phyloP scores from a whole-genome alignment of 2,888 invertebrate species.

The Eubasilissa splendida region DNA sequence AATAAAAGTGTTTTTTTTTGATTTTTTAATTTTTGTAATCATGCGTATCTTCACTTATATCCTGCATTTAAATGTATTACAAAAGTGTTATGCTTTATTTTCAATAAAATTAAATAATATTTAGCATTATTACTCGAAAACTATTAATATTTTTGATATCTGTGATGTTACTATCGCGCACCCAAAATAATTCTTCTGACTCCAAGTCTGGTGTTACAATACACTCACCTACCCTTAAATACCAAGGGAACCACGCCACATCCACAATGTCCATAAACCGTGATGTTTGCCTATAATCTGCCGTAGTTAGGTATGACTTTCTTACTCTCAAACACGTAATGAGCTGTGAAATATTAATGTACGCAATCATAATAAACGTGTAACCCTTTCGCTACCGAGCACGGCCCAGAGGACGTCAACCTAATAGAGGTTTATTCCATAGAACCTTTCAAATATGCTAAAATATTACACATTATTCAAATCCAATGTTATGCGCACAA shows the following conservation, averaged over 20 bases:
- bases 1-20: too few species aligned
- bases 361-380: constrained; percentile 59
- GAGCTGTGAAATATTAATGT: constrained; percentile 59
- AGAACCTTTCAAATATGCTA: too few species aligned
- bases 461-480: too few species aligned
- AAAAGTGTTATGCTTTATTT: too few species aligned
- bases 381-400: constrained; percentile 57
- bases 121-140: too few species aligned
- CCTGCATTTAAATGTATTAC: too few species aligned
- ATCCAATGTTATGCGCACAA: too few species aligned
- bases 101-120: too few species aligned
- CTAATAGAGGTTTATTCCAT: too few species aligned
- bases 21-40: too few species aligned
- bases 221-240: neutral
- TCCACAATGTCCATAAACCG: constrained; percentile 55
- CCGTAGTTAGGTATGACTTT: constrained; percentile 56
- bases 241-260: constrained; percentile 11
- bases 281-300: constrained; percentile 57
- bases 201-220: constrained; percentile 9
- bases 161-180: neutral
- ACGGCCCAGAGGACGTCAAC: constrained; percentile 2
- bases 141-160: too few species aligned
- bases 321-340: constrained; percentile 59
- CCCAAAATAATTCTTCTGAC: neutral
- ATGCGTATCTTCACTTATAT: too few species aligned